phyloP scores from a whole-genome alignment of 2,888 invertebrate genomes.

The Amblyjoppa proteus region DNA sequence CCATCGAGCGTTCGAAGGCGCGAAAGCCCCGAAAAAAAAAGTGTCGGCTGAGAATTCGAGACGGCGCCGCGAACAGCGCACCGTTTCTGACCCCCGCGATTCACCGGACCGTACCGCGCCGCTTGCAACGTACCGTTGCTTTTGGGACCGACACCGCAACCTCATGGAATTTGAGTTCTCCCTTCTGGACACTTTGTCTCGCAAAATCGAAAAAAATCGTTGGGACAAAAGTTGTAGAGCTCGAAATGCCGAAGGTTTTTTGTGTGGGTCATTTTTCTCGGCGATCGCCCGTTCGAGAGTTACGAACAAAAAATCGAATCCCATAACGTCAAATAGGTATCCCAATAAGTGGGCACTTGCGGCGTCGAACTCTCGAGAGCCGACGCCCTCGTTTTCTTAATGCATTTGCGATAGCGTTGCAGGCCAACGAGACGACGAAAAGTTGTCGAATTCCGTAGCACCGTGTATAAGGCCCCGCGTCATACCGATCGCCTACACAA shows the following conservation, averaged over 20 bases:
- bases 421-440: not conserved
- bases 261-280: too few species aligned
- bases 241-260: not conserved
- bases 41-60: slow-evolving; percentile 70
- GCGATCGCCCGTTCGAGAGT: not conserved
- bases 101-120: slow-evolving; percentile 6
- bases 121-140: slow-evolving; percentile 55
- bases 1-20: slow-evolving; percentile 61
- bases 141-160: slow-evolving; percentile 19
- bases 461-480: slow-evolving; percentile 50
- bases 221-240: not conserved
- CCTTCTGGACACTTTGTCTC: not conserved
- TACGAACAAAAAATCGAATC: not conserved
- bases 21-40: slow-evolving; percentile 65
- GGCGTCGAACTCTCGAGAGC: not conserved
- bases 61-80: slow-evolving; percentile 63
- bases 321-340: not conserved
- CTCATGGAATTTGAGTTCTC: slow-evolving; percentile 1
- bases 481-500: slow-evolving; percentile 50
- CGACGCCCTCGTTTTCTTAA: not conserved
- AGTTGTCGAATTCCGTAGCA: slow-evolving; percentile 13
- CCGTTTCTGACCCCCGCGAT: slow-evolving; percentile 52
- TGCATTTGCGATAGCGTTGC: not conserved
- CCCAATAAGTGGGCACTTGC: not conserved
- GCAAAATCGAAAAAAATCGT: slow-evolving; percentile 17